These are phyloP conservation scores for Aphaenogaster ashmeadi DNA, from an alignment of 1,140 invertebrate species.

Conservation along the genomic window DNA sequence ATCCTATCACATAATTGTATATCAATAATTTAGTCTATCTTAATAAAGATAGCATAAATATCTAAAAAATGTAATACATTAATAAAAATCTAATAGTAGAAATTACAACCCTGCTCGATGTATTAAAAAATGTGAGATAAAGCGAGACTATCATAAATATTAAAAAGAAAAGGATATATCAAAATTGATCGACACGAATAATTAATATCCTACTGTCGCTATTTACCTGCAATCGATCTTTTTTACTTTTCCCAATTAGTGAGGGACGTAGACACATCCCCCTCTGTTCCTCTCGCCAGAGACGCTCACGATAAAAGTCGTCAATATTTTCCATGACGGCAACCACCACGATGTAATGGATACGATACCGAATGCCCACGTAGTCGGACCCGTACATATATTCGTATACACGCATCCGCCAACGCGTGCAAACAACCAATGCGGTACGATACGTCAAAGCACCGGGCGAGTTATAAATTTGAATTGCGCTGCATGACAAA, in stretches of 20 bases:
- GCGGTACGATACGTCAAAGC: conserved; percentile 77
- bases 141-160: neutral
- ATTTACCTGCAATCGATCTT: conserved; percentile 39
- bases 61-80: neutral
- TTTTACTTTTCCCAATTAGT: conserved; percentile 48
- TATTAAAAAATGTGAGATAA: neutral
- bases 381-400: conserved; percentile 30
- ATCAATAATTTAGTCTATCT: conserved; percentile 7
- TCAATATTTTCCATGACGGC: conserved; percentile 60
- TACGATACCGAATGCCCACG: conserved; percentile 38
- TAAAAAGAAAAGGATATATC: conserved; percentile 16
- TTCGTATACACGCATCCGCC: conserved; percentile 45
- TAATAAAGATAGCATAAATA: neutral
- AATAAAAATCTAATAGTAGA: neutral
- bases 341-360: conserved; percentile 53
- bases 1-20: neutral
- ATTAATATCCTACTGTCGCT: conserved; percentile 21
- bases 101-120: neutral
- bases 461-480: conserved; percentile 75
- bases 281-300: neutral
- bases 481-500: conserved; percentile 69
- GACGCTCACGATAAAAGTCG: conserved; percentile 41
- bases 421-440: conserved; percentile 72
- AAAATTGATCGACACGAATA: conserved; percentile 31
- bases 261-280: neutral